Conservation (phyloP, 2,113 vertebrate genomes). For the Passer montanus region DNA sequence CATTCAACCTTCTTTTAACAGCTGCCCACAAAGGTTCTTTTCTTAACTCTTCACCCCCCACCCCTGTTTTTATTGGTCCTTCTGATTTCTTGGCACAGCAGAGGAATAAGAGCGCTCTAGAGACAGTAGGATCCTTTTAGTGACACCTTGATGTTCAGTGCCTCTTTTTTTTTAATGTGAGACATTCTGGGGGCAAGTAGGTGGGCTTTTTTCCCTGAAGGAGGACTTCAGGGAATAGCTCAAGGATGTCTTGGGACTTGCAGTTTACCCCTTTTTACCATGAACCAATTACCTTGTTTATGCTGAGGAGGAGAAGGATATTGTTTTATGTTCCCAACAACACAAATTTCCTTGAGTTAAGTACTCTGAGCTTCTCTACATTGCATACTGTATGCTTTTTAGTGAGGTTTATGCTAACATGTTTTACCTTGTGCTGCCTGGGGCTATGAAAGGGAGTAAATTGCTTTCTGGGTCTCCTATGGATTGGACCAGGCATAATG, state of each 20-base stretch:
- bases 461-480: slow-evolving; percentile 26
- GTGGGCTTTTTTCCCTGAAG: background rate
- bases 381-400: background rate
- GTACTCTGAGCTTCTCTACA: background rate
- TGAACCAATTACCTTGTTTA: background rate
- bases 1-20: slow-evolving; percentile 61
- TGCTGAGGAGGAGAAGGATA: background rate
- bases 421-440: slow-evolving; percentile 50
- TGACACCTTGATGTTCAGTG: background rate
- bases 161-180: background rate
- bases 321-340: background rate
- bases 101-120: slow-evolving; percentile 18
- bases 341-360: background rate
- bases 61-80: background rate
- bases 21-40: slow-evolving; percentile 69
- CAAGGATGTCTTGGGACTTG: background rate
- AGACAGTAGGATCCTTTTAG: slow-evolving; percentile 18
- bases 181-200: background rate
- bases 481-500: slow-evolving; percentile 12
- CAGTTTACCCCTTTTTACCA: background rate
- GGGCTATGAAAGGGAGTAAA: slow-evolving; percentile 36
- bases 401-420: background rate
- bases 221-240: background rate
- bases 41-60: slow-evolving; percentile 34
- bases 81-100: slow-evolving; percentile 57